Percentiles rank a stretch among this genome's conserved stretches.
Conservation (phyloP, 1,140 invertebrate species). For the Andricus grossulariae region DNA sequence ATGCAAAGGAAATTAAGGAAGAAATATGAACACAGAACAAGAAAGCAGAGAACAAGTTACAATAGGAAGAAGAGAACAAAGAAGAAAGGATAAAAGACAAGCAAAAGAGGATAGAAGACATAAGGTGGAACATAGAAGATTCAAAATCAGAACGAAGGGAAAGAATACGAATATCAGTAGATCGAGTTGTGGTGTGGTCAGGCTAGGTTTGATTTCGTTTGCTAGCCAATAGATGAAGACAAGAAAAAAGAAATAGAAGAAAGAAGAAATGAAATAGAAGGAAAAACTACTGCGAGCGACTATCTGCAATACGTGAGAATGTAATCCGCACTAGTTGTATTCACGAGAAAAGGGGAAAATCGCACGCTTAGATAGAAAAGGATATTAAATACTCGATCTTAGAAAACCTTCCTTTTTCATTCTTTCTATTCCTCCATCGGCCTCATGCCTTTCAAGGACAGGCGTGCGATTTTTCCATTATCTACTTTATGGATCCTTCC, state of each 20-base stretch:
- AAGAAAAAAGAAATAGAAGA: background rate
- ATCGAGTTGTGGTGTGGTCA: background rate
- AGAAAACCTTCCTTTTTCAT: constrained; percentile 20
- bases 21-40: too few species aligned
- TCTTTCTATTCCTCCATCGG: constrained; percentile 31
- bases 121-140: background rate
- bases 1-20: too few species aligned
- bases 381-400: background rate
- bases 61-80: too few species aligned
- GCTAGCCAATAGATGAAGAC: background rate
- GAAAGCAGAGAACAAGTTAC: too few species aligned
- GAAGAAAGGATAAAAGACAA: background rate
- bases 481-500: constrained; percentile 43
- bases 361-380: background rate
- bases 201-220: too few species aligned
- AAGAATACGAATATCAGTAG: background rate
- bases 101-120: background rate
- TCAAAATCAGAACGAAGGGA: too few species aligned
- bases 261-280: constrained; percentile 25
- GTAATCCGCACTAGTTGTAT: constrained; percentile 34
- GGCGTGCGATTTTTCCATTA: constrained; percentile 39
- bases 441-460: constrained; percentile 33
- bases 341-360: background rate
- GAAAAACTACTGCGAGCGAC: constrained; percentile 21
- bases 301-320: constrained; percentile 33